A percentile compares a stretch with the other conserved stretches of the same genome.
phyloP scores from a whole-genome alignment of 2,888 invertebrate species.

The Oligia strigilis region DNA sequence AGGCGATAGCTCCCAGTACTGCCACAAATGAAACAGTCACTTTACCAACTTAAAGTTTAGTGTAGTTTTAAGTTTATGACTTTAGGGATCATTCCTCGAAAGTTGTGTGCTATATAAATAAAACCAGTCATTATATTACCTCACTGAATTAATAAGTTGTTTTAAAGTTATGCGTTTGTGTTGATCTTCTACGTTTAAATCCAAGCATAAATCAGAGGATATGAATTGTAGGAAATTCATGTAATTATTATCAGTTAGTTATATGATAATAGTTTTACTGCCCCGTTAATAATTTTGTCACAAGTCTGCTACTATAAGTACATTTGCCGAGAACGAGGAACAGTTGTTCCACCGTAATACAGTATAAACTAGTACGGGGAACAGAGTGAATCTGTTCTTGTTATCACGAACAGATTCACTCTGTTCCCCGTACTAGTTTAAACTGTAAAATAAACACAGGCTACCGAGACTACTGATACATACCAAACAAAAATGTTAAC shows the following conservation, averaged over 20 bases:
- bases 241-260: background rate
- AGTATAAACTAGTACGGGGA: no score
- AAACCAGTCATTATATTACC: background rate
- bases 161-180: background rate
- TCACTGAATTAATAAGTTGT: background rate
- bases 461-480: no score
- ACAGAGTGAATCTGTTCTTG: no score
- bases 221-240: conserved; percentile 16
- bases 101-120: conserved; percentile 6
- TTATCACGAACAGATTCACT: no score
- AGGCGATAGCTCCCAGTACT: background rate
- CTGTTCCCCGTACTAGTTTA: no score
- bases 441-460: no score
- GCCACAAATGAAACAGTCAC: conserved; percentile 6
- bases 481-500: no score
- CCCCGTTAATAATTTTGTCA: no score
- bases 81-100: conserved; percentile 11
- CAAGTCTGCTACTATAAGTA: no score
- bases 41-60: background rate
- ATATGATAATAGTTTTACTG: background rate
- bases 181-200: background rate
- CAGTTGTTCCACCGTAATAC: no score
- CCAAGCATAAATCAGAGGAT: background rate
- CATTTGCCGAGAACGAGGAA: no score
- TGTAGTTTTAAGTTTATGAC: background rate